Conservation (phyloP, 2,797 vertebrate genomes). For the Corythornis leucogaster region DNA sequence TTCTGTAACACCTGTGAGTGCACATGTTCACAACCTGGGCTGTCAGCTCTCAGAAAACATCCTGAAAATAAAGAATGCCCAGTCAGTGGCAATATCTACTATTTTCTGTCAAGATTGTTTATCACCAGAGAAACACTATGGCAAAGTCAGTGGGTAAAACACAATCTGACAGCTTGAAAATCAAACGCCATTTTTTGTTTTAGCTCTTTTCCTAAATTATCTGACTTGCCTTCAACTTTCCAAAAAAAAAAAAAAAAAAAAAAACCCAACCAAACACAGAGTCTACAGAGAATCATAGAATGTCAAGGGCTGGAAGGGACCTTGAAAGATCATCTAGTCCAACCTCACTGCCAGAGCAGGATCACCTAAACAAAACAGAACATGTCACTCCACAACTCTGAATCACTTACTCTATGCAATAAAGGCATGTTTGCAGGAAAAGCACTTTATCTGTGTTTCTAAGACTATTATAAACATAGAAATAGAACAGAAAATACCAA, state of each 20-base stretch:
- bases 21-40: background rate
- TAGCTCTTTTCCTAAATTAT: background rate
- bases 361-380: background rate
- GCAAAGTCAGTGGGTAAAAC: background rate
- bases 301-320: too few species aligned
- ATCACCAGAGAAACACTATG: background rate
- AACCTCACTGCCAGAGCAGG: too few species aligned
- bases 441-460: background rate
- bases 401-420: background rate
- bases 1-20: background rate
- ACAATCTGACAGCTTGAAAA: background rate
- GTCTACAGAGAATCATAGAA: background rate
- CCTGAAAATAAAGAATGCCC: background rate
- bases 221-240: background rate
- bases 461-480: background rate
- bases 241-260: background rate
- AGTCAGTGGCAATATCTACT: background rate
- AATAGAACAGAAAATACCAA: background rate
- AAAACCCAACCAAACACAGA: background rate
- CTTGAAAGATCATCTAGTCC: too few species aligned
- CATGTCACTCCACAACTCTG: background rate
- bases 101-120: background rate
- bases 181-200: background rate
- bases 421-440: background rate
- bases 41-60: background rate